These are phyloP conservation scores for Muraenolepis orangiensis DNA, from an alignment of 2,797 vertebrate species.

Conservation along the genomic window DNA sequence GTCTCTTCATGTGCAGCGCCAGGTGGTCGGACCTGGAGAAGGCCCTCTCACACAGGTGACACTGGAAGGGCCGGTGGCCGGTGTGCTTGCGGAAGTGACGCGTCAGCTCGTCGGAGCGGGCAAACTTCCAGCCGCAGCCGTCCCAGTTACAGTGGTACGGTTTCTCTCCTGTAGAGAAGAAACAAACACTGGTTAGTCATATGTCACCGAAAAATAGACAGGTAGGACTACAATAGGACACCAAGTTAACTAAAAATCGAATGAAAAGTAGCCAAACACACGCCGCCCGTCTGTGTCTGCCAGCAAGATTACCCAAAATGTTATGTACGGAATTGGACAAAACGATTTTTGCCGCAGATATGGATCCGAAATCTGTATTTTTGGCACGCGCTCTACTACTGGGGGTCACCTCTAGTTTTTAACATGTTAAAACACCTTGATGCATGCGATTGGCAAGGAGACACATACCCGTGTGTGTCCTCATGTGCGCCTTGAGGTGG, in stretches of 20 bases:
- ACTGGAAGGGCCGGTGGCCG: conserved; percentile 88
- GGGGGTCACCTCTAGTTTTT: too few species aligned
- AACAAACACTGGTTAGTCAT: neutral
- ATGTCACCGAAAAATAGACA: neutral
- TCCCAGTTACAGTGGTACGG: conserved; percentile 96
- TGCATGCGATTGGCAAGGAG: too few species aligned
- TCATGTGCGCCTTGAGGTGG: conserved; percentile 91
- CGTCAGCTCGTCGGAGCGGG: conserved; percentile 87
- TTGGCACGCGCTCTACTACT: too few species aligned
- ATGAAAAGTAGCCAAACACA: too few species aligned
- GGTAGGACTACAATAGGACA: neutral
- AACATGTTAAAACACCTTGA: too few species aligned
- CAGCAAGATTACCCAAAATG: too few species aligned
- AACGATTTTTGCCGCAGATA: too few species aligned
- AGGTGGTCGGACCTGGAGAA: conserved; percentile 91
- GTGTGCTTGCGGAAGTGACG: conserved; percentile 94
- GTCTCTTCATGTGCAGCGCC: conserved; percentile 94
- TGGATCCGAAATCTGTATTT: too few species aligned
- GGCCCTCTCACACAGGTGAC: conserved; percentile 88
- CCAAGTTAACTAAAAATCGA: too few species aligned
- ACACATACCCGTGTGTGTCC: conserved; percentile 90
- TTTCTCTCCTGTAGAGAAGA: conserved; percentile 80
- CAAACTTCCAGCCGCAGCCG: conserved; percentile 94
- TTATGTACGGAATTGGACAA: too few species aligned
- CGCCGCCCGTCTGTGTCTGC: too few species aligned